These are phyloP conservation scores for Apamea crenata DNA, from an alignment of 2,888 invertebrate species.

Conservation along the genomic window DNA sequence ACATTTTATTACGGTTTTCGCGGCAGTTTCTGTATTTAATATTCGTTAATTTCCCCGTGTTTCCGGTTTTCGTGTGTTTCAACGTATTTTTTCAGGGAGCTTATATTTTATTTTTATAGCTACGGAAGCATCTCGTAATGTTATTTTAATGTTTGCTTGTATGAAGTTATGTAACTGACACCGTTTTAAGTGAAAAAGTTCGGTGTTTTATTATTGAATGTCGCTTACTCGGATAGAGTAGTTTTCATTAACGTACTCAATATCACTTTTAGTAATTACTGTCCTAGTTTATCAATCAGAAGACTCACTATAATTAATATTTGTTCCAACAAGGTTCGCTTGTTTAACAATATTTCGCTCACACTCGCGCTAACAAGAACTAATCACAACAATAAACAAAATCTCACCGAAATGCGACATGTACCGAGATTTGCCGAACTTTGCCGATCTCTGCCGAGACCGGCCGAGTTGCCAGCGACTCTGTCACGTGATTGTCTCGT, in stretches of 20 bases:
- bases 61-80: conserved; percentile 16
- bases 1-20: conserved; percentile 27
- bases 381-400: conserved; percentile 37
- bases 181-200: no score
- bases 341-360: background rate
- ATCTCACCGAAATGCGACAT: conserved; percentile 4
- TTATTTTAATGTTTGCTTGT: background rate
- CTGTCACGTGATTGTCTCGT: conserved; percentile 56
- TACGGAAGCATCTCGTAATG: no score
- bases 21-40: conserved; percentile 30
- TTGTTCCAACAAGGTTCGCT: background rate
- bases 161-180: background rate
- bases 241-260: background rate
- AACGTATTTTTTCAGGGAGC: background rate
- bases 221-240: no score
- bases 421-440: background rate
- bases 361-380: background rate
- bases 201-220: background rate
- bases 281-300: background rate
- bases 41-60: conserved; percentile 23
- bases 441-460: conserved; percentile 4
- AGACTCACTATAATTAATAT: background rate
- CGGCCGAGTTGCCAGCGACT: background rate
- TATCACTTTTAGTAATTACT: background rate
- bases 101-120: background rate